Evolutionary conservation across 2,888 invertebrate species (phyloP).

Genomic region (Dynastes hyllus): DNA sequence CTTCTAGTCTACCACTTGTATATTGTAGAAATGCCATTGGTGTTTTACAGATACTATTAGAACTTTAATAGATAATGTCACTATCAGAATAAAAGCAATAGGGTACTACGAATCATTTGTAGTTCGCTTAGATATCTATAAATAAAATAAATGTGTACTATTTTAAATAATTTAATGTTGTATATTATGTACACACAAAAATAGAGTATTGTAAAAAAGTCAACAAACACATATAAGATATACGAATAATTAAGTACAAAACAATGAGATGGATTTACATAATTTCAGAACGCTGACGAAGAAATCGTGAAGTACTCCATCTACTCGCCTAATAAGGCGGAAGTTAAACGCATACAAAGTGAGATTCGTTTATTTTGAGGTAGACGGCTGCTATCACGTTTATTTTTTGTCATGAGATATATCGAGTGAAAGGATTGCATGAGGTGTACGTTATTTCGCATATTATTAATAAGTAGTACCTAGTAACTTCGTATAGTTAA

Average conservation of each 20-base stretch:
- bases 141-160: background rate
- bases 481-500: conserved; percentile 16
- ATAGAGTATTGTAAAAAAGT: conserved; percentile 32
- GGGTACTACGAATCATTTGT: too few species aligned
- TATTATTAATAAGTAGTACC: background rate
- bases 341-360: conserved; percentile 14
- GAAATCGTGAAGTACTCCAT: conserved; percentile 45
- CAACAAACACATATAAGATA: conserved; percentile 28
- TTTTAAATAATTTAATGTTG: conserved; percentile 40
- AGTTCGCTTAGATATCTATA: too few species aligned
- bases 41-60: too few species aligned
- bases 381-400: conserved; percentile 45
- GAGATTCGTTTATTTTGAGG: conserved; percentile 24
- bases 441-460: background rate
- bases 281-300: background rate
- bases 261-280: conserved; percentile 2
- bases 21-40: too few species aligned
- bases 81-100: too few species aligned
- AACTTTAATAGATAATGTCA: too few species aligned
- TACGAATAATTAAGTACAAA: conserved; percentile 17
- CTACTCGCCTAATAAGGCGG: conserved; percentile 1
- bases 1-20: too few species aligned
- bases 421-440: background rate
- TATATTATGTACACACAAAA: conserved; percentile 29
- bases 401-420: conserved; percentile 13